Conservation (phyloP, 2,113 vertebrate genomes). For the Aptenodytes patagonicus region DNA sequence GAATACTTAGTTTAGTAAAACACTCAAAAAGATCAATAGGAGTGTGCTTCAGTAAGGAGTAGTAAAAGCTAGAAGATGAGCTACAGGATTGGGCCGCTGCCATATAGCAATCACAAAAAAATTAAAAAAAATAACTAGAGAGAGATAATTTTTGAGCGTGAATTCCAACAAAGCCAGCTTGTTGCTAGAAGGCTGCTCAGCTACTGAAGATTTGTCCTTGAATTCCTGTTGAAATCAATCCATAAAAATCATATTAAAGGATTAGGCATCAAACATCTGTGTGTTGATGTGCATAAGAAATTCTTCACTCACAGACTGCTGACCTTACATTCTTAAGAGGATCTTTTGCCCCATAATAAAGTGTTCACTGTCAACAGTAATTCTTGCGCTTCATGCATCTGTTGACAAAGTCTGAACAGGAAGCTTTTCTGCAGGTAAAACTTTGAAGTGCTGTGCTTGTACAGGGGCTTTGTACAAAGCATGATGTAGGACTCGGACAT, state of each 20-base stretch:
- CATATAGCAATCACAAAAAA: neutral
- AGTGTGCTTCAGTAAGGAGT: neutral
- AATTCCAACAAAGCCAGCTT: neutral
- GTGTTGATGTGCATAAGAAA: slow-evolving; percentile 63
- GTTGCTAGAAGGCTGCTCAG: slow-evolving; percentile 4
- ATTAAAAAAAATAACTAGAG: neutral
- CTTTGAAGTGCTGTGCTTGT: neutral
- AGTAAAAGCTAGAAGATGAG: neutral
- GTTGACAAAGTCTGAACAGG: slow-evolving; percentile 30
- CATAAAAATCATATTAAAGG: slow-evolving; percentile 70
- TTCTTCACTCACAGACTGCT: slow-evolving; percentile 43
- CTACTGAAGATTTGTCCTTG: slow-evolving; percentile 7
- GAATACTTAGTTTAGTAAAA: neutral
- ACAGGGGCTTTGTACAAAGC: neutral
- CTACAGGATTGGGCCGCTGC: neutral
- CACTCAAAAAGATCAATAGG: neutral
- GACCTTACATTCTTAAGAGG: slow-evolving; percentile 67
- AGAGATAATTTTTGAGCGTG: neutral
- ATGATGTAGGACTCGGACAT: neutral
- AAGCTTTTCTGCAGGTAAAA: slow-evolving; percentile 35
- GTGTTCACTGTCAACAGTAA: slow-evolving; percentile 66
- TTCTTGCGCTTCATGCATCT: slow-evolving; percentile 11
- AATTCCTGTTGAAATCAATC: slow-evolving; percentile 57
- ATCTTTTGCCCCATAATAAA: slow-evolving; percentile 61
- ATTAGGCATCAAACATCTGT: slow-evolving; percentile 54